Evolutionary conservation across 2,888 invertebrate genomes (phyloP), one percentile per base, ranked within the genome.

Genomic region (Torymus aiolomorphi): DNA sequence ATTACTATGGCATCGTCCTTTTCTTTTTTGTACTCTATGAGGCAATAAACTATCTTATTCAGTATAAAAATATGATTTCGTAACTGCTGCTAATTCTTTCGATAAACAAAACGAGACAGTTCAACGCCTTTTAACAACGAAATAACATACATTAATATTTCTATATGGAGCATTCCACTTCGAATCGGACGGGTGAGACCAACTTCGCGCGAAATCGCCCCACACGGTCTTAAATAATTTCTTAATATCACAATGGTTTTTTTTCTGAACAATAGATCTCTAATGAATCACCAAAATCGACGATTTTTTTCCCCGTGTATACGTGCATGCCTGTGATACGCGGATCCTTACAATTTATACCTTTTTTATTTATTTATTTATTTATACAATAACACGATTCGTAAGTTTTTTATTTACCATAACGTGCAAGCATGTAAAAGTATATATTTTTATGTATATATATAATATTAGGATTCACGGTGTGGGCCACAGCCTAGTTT

Each of bases 401-500:
- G 56, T 67, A 69, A 78, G 24, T 31, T 31, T 31, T 31, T 31
- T 31, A 31, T 31, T 31, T 62, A 69, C n/a, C 51, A 65, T 72
- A 79, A 76, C 76, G 78, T 77, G 80, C 77, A 82, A 82, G 80
- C 77, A 71, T 82, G 74, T 77, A 80, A 77, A 82, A 74, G 65
- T 80, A 77, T 80, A 73, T 81, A 31, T 31, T 31, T 31, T 31
- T 3, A 31, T 31, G 31, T 31, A 31, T 31, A 31, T 31, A 31
- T 31, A 31, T 31, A 31, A 31, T 31, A 1, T 70, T 66, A 82
- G 65, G 70, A 78, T 69, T 82, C 66, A 78, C 75, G 31, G 42
- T 66, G 82, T 81, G 83, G 83, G 84, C 84, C 86, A 84, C 83
- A 86, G 86, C 84, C 84, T 85, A 84, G 82, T 70, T 71, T 70